Percentiles rank a stretch among this genome's conserved stretches.
These are phyloP conservation scores for Tipula vernalis DNA, from an alignment of 2,888 invertebrate genomes.

Conservation along the genomic window DNA sequence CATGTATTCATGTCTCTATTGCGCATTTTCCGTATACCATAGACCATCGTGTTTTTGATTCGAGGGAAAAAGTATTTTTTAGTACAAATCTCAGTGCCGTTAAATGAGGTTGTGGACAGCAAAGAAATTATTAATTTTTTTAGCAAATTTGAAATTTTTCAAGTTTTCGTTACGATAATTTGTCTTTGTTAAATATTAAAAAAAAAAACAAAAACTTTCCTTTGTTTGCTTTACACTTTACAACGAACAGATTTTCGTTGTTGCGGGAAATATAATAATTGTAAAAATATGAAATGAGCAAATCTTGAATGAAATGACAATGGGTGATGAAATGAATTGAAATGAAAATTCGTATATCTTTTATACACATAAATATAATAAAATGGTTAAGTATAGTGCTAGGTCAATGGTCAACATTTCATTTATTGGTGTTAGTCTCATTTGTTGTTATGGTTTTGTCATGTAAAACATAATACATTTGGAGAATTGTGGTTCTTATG, in stretches of 20 bases:
- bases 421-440: background rate
- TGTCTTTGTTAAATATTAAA: background rate
- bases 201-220: background rate
- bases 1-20: background rate
- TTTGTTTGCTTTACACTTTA: background rate
- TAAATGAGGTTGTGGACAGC: background rate
- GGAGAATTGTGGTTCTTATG: too few species aligned
- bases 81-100: background rate
- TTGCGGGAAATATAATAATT: background rate
- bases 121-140: background rate
- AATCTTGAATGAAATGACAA: background rate
- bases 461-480: too few species aligned
- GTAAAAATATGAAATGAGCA: background rate
- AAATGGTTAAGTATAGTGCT: background rate
- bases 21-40: background rate
- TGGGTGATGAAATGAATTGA: background rate
- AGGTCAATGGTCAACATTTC: background rate
- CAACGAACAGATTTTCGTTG: background rate
- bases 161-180: background rate
- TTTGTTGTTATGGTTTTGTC: too few species aligned
- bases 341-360: background rate
- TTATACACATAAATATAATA: background rate
- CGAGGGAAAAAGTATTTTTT: background rate
- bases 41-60: background rate
- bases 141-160: background rate